Evolutionary conservation across 2,797 vertebrate species (phyloP).

Genomic region (Lutjanus argentimaculatus): DNA sequence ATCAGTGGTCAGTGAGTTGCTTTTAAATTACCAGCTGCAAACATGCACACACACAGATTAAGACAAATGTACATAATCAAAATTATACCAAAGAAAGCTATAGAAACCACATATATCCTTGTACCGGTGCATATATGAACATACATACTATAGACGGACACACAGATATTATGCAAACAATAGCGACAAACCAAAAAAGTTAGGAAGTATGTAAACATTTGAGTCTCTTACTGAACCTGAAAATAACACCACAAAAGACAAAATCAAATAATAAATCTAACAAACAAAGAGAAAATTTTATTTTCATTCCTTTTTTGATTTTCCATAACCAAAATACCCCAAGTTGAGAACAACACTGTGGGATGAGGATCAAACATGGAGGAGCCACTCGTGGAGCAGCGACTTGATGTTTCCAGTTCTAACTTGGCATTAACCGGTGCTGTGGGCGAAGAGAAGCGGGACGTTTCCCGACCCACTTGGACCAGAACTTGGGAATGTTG

Average conservation of each 20-base stretch:
- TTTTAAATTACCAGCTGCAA: not conserved
- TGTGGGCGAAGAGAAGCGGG: conserved; percentile 47
- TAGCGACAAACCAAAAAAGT: not conserved
- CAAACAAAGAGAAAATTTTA: not conserved
- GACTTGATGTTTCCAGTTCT: conserved; percentile 20
- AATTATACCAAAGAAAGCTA: conserved; percentile 7
- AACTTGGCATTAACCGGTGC: conserved; percentile 38
- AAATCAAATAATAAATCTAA: conserved; percentile 3
- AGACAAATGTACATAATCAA: not conserved
- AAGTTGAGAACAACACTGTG: conserved; percentile 16
- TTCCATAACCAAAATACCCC: not conserved
- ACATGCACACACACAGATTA: not conserved
- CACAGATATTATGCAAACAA: conserved; percentile 7
- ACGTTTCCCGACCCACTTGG: conserved; percentile 77
- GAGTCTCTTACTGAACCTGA: not conserved
- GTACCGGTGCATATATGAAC: not conserved
- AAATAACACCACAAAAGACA: conserved; percentile 14
- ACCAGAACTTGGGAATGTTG: conserved; percentile 80
- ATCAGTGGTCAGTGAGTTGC: not conserved
- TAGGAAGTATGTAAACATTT: conserved; percentile 8
- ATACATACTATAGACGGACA: not conserved
- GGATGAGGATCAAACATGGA: conserved; percentile 31
- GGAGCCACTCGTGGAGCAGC: conserved; percentile 14
- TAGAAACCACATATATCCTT: not conserved
- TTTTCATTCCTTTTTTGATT: not conserved